Conservation (phyloP, 2,797 vertebrate genomes). For the Diplodus puntazzo region DNA sequence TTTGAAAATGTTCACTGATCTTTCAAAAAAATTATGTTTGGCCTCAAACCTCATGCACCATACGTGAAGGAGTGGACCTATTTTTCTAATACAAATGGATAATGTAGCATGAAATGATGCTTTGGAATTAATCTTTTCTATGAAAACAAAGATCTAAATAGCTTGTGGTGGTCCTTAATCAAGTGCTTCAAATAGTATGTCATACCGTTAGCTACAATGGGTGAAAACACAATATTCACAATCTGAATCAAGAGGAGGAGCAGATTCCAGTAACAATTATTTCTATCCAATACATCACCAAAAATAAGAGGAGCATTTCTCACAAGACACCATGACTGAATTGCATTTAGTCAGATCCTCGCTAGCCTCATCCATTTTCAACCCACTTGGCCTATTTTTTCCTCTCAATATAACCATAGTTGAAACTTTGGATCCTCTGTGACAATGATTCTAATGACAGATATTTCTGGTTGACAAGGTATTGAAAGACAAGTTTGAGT, state of each 20-base stretch:
- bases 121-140: background rate
- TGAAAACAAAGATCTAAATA: background rate
- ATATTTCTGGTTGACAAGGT: constrained; percentile 25
- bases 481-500: constrained; percentile 38
- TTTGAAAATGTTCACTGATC: constrained; percentile 25
- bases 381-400: constrained; percentile 24
- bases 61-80: background rate
- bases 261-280: constrained; percentile 35
- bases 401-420: constrained; percentile 29
- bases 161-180: constrained; percentile 21
- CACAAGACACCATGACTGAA: constrained; percentile 52
- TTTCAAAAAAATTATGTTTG: constrained; percentile 28
- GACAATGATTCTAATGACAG: constrained; percentile 25
- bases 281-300: constrained; percentile 37
- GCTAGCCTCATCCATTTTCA: constrained; percentile 38
- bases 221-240: constrained; percentile 37
- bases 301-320: constrained; percentile 40
- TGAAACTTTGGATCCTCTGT: constrained; percentile 31
- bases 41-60: constrained; percentile 27
- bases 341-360: constrained; percentile 55
- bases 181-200: constrained; percentile 38
- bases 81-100: background rate
- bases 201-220: constrained; percentile 8
- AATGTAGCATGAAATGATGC: constrained; percentile 1
- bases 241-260: constrained; percentile 40